phyloP scores from a whole-genome alignment of 2,113 vertebrate species.

The Clarias magur region DNA sequence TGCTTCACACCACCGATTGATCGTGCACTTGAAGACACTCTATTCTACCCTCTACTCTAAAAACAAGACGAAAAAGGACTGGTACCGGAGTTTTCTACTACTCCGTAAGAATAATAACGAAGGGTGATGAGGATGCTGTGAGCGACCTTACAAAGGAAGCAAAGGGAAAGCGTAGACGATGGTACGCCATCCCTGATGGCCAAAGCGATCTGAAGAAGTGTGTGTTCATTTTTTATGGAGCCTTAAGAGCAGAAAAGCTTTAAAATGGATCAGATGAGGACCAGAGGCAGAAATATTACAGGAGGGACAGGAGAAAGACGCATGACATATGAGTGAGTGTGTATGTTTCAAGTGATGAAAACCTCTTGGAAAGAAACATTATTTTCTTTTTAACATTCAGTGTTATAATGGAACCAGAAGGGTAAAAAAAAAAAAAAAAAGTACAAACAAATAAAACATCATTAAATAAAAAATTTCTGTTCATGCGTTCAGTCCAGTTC shows the following conservation, averaged over 20 bases:
- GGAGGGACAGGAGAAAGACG: not conserved
- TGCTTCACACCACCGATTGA: not conserved
- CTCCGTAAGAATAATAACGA: not conserved
- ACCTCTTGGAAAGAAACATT: not conserved
- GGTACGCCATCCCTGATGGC: not conserved
- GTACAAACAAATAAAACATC: not conserved
- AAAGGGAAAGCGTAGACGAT: not conserved
- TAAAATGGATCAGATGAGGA: constrained; percentile 7
- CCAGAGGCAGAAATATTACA: not conserved
- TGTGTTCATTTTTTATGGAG: constrained; percentile 39
- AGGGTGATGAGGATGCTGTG: not conserved
- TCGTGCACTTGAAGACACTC: not conserved
- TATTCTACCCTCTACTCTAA: not conserved
- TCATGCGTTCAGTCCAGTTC: not conserved
- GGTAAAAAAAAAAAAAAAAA: not conserved
- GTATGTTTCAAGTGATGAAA: not conserved
- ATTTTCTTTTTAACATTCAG: not conserved
- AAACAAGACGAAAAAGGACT: not conserved
- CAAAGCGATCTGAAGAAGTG: constrained; percentile 4
- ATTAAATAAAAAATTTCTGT: not conserved
- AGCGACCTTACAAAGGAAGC: not conserved
- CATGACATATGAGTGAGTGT: not conserved
- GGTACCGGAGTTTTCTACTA: not conserved
- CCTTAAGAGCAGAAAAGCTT: constrained; percentile 27
- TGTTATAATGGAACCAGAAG: not conserved